Percentiles rank a stretch among this genome's conserved stretches.
Evolutionary conservation across 2,888 invertebrate species (phyloP).

Genomic region (Caenorhabditis japonica): DNA sequence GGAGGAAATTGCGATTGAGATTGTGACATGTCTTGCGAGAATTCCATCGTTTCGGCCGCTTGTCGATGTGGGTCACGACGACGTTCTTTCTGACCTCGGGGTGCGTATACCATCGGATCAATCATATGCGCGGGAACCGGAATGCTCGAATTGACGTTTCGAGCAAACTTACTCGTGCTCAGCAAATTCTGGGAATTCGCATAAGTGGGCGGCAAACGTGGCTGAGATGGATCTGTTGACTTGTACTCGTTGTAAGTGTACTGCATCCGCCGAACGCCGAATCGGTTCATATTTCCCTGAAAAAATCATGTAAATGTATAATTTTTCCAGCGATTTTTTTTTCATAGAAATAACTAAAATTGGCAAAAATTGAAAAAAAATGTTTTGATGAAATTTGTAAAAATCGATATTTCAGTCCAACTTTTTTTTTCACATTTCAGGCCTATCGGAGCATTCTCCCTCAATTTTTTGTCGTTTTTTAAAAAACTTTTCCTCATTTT

Average conservation of each 20-base stretch:
- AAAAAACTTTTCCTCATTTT: too few relatives aligned
- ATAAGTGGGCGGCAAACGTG: slow-evolving; percentile 49
- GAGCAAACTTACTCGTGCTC: slow-evolving; percentile 23
- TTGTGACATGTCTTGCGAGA: slow-evolving; percentile 39
- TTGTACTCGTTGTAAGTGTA: slow-evolving; percentile 61
- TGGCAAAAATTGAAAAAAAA: too few relatives aligned
- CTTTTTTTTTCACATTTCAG: too few relatives aligned
- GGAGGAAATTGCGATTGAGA: slow-evolving; percentile 17
- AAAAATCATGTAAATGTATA: too few relatives aligned
- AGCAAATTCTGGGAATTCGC: slow-evolving; percentile 50
- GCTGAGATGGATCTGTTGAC: slow-evolving; percentile 20
- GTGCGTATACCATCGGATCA: slow-evolving; percentile 24
- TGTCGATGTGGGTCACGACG: slow-evolving; percentile 29
- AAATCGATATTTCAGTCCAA: too few relatives aligned
- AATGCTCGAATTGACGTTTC: slow-evolving; percentile 40
- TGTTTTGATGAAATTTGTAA: too few relatives aligned
- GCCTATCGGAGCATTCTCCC: too few relatives aligned
- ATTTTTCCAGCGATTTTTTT: too few relatives aligned
- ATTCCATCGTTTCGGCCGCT: slow-evolving; percentile 35
- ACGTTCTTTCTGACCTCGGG: slow-evolving; percentile 26
- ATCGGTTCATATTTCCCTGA: slow-evolving; percentile 25
- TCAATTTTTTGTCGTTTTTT: too few relatives aligned
- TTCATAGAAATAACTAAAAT: too few relatives aligned
- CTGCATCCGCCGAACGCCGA: slow-evolving; percentile 45
- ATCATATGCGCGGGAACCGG: slow-evolving; percentile 64